These are phyloP conservation scores for Cephus rjabovi DNA, from an alignment of 2,888 invertebrate species.

Conservation along the genomic window DNA sequence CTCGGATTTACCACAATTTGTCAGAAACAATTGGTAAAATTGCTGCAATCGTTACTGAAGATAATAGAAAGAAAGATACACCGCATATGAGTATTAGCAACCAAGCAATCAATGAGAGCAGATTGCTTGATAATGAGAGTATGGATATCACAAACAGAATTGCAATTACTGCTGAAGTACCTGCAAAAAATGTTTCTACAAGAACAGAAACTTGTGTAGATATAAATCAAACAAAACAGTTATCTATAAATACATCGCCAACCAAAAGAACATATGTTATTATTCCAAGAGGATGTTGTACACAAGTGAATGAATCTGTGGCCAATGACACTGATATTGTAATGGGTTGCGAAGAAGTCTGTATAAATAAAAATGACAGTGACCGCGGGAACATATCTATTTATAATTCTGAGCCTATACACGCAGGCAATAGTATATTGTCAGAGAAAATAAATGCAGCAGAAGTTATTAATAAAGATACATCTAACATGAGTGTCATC, in stretches of 20 bases:
- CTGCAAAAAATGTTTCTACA: neutral
- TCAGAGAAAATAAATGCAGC: slow-evolving; percentile 7
- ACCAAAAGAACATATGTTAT: neutral
- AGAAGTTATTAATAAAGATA: slow-evolving; percentile 11
- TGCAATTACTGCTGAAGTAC: neutral
- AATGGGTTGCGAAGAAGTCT: neutral
- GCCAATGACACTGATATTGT: neutral
- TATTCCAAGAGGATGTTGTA: neutral
- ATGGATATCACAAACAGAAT: neutral
- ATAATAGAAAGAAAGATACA: neutral
- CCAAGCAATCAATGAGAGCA: neutral
- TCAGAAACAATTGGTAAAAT: neutral
- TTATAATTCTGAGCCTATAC: neutral
- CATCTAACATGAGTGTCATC: slow-evolving; percentile 9
- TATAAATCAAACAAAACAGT: neutral
- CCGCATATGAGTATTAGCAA: neutral
- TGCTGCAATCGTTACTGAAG: neutral
- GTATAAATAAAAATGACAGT: neutral
- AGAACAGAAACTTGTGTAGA: neutral
- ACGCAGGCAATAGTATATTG: slow-evolving; percentile 7
- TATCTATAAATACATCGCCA: neutral
- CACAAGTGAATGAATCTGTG: neutral
- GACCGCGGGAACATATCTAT: neutral
- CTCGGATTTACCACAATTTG: neutral
- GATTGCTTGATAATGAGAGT: neutral